Conservation (phyloP, 2,113 vertebrate genomes). For the Ploceus nigricollis region DNA sequence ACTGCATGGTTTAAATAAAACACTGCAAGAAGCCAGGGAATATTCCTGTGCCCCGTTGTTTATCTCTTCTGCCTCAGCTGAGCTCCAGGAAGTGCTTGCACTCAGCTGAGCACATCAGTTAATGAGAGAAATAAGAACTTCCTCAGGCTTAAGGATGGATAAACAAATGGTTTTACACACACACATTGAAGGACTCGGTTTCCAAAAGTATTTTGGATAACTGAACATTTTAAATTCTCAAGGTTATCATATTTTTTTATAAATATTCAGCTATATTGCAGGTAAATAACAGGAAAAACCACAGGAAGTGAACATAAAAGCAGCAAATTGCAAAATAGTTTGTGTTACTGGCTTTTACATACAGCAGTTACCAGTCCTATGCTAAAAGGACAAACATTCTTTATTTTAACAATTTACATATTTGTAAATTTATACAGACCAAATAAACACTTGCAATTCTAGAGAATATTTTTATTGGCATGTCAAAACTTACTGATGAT, state of each 20-base stretch:
- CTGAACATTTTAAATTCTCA: background rate
- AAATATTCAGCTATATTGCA: background rate
- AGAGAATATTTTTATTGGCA: background rate
- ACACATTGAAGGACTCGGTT: accelerated
- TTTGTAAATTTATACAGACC: background rate
- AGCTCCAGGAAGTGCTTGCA: background rate
- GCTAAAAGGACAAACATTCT: background rate
- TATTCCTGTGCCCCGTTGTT: background rate
- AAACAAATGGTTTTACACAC: background rate
- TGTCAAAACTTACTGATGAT: background rate
- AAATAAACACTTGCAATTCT: background rate
- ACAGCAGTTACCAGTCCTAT: background rate
- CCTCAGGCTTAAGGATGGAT: background rate
- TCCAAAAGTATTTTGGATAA: background rate
- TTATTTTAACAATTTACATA: background rate
- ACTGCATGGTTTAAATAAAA: background rate
- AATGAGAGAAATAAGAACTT: background rate
- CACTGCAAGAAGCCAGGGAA: background rate
- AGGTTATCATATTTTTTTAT: accelerated
- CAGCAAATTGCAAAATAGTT: background rate
- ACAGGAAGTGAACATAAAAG: background rate
- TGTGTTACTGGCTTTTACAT: background rate
- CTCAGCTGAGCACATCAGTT: background rate
- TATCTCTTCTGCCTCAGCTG: background rate
- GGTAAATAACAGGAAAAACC: background rate